Base-by-base conservation (phyloP, 2,113 vertebrate genomes). In the Festucalex cinctus region DNA sequence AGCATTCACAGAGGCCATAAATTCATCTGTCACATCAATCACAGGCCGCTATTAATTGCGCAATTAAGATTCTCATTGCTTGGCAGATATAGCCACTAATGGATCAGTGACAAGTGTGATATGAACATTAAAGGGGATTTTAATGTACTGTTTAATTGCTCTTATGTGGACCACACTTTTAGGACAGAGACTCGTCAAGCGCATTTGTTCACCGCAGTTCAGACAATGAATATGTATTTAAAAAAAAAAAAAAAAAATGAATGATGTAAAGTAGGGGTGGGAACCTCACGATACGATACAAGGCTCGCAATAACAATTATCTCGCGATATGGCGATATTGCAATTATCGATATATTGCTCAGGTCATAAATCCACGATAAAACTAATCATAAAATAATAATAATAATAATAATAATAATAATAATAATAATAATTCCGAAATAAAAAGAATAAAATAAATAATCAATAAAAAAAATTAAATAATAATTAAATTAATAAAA, bases 101-200 rank as follows among this genome's bases (percentile, higher is more conserved):
- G 92, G 89, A 87, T 89, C 85, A 80, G 73, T 83, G 90, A 92
- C 88, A 88, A 91, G 84, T 85, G 81, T 75, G 90, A 92, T 90
- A 88, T 75, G 85, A 90, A 91, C 89, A 84, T 88, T 89, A 91
- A 87, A 88, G 82, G 53, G 83, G 78, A 77, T 85, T 92, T 92
- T 92, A 92, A 92, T 91, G 89, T 81, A 90, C 84, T 91, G 88
- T 87, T 90, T 93, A 89, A 93, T 91, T 89, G 87, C 89, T 88
- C 83, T 84, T 84, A 88, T 87, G 87, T 74, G 84, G 78, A 78
- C 75, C 66, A 62, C 74, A 36, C 72, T 59, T 76, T 65, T 79
- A 75, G 71, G 83, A 81, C 71, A 66, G 77, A 70, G 75, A 80
- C 76, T 78, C 53, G 70, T 5, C 69, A 1, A 68, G 79, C 73